Percentiles rank a stretch among this genome's conserved stretches.
These are phyloP conservation scores for Hystrix cristata DNA, from an alignment of 2,113 vertebrate species.

Conservation along the genomic window DNA sequence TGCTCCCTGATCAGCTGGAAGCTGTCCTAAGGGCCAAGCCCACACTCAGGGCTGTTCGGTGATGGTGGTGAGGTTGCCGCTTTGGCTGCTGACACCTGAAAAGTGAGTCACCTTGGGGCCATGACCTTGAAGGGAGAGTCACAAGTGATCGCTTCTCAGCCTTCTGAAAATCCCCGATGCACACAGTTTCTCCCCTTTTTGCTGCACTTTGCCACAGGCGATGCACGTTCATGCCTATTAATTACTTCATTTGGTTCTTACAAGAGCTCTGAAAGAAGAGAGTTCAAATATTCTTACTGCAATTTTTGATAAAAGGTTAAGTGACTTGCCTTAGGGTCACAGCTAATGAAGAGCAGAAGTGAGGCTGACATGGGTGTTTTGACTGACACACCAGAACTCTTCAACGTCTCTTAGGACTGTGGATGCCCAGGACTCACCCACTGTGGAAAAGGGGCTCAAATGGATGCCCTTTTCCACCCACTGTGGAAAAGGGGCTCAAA, in stretches of 20 bases:
- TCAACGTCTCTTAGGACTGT: not conserved
- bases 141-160: not conserved
- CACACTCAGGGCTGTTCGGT: not conserved
- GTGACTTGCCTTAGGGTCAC: conserved; percentile 49
- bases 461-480: no score
- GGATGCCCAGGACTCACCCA: not conserved
- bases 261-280: conserved; percentile 45
- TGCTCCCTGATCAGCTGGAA: not conserved
- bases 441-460: not conserved
- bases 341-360: conserved; percentile 74
- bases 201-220: not conserved
- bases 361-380: not conserved
- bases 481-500: not conserved
- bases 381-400: conserved; percentile 54
- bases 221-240: not conserved
- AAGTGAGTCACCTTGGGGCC: not conserved
- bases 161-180: not conserved
- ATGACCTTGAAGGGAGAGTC: conserved; percentile 15
- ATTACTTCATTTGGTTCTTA: conserved; percentile 68
- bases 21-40: not conserved
- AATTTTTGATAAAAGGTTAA: conserved; percentile 78
- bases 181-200: not conserved
- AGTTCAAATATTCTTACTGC: conserved; percentile 67
- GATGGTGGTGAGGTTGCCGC: not conserved
- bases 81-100: not conserved